Percentiles rank a stretch among this genome's conserved stretches.
These are phyloP conservation scores for Callionymus lyra DNA, from an alignment of 2,113 vertebrate species.

Conservation along the genomic window DNA sequence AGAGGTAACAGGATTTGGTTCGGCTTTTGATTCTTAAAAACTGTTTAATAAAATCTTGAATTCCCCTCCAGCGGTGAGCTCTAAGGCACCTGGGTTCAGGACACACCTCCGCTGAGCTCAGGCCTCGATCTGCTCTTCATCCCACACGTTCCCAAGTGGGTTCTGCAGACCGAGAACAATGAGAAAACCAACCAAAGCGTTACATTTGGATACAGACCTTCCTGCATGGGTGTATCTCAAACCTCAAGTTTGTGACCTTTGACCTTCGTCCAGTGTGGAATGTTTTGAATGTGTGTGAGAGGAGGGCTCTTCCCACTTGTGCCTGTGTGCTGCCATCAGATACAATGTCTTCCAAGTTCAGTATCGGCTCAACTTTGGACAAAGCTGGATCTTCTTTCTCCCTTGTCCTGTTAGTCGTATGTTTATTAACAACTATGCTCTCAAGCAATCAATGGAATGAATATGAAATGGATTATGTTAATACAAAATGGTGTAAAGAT, in stretches of 20 bases:
- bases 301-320: slow-evolving; percentile 29
- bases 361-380: no score
- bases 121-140: slow-evolving; percentile 6
- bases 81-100: slow-evolving; percentile 71
- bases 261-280: slow-evolving; percentile 51
- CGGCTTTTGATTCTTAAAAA: no score
- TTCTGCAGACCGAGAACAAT: slow-evolving; percentile 5
- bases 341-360: no score
- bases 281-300: slow-evolving; percentile 52
- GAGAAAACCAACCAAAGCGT: slow-evolving; percentile 3
- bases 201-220: slow-evolving; percentile 1
- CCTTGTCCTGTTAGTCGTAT: no score
- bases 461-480: no score
- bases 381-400: no score
- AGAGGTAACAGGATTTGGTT: slow-evolving; percentile 62
- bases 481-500: no score
- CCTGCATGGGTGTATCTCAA: slow-evolving; percentile 9
- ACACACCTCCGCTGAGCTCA: slow-evolving; percentile 66
- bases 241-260: slow-evolving; percentile 41
- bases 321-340: not conserved
- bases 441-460: no score
- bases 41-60: not conserved
- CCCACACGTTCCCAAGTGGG: slow-evolving; percentile 1
- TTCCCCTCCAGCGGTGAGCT: slow-evolving; percentile 58
- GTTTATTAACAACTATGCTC: no score